Base-by-base conservation (phyloP, 2,888 invertebrate genomes). In the Epiblema foenella region DNA sequence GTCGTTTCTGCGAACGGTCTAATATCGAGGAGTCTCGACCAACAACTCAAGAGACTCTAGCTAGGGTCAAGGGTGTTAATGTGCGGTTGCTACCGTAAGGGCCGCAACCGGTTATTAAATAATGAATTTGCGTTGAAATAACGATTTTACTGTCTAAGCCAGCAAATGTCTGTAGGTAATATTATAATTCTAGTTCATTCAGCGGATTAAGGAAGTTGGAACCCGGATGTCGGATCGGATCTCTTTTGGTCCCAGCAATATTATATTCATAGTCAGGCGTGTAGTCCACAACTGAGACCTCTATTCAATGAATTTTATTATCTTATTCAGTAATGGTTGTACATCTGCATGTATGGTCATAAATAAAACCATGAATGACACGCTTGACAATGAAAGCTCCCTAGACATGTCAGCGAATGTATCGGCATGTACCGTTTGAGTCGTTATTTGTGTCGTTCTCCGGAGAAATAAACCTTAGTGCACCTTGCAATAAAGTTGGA, bases 251-350 rank as follows among this genome's bases (percentile, higher is more conserved):
- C n/a, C 2, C n/a, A 39, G 37, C 12, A 8, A 52, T 59, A 24
- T 60, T 17, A 17, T 46, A 60, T 70, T 65, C 69, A 70, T 37
- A 56, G 65, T 60, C 65, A 70, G 24, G 70, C 33, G 33, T 70
- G 58, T 33, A 62, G 15, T 51, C 49, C 8, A 49, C 4, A 37
- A 24, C 15, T 29, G 15, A 24, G 1, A 15, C 17, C n/a, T 39
- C 18, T 11, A n/a, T 29, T n/a, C n/a, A n/a, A n/a, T 42, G 10
- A 46, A 63, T 51, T 49, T 37, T 42, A 17, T 56, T n/a, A 9
- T n/a, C 5, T 17, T 62, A 33, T 33, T 49, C 62, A 49, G 29
- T 8, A 7, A 10, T 29, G 29, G 24, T 29, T 33, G 29, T 29
- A 11, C 62, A 29, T 33, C 1, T 17, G 60, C 46, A 60, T 51